A percentile compares a stretch with the other conserved stretches of the same genome.
phyloP scores from a whole-genome alignment of 64 coral and sea anemone species.

The Platygyra sinensis region DNA sequence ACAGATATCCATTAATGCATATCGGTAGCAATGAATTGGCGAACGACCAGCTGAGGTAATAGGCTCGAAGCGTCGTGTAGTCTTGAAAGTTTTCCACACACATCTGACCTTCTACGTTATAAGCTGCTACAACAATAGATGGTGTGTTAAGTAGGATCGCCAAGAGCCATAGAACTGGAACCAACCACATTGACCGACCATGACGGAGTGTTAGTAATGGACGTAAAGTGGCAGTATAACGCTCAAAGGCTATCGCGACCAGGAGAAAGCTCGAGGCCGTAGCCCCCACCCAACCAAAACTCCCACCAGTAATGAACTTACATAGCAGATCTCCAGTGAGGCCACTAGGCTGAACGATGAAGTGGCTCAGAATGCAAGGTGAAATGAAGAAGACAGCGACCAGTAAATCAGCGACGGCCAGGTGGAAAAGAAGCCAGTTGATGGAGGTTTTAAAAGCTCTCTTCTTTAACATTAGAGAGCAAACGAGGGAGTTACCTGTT shows the following conservation, averaged over 20 bases:
- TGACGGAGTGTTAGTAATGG: conserved; percentile 2
- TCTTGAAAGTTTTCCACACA: not conserved
- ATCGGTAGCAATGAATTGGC: conserved; percentile 9
- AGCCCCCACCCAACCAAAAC: not conserved
- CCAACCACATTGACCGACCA: not conserved
- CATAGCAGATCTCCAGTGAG: conserved; percentile 34
- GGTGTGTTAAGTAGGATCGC: not conserved
- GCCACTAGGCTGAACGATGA: conserved; percentile 34
- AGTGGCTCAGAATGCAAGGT: conserved; percentile 3
- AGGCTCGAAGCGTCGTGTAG: not conserved
- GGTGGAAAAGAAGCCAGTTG: conserved; percentile 59
- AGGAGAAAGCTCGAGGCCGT: conserved; percentile 22
- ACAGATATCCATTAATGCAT: conserved; percentile 49
- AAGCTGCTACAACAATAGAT: not conserved
- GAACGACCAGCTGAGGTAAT: not conserved
- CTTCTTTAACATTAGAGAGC: conserved; percentile 23
- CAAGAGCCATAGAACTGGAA: not conserved
- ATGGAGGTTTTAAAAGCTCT: conserved; percentile 33
- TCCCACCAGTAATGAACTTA: conserved; percentile 22
- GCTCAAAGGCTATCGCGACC: conserved; percentile 27
- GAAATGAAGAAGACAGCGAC: conserved; percentile 27
- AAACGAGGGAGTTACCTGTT: conserved; percentile 47
- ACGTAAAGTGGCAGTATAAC: conserved; percentile 39
- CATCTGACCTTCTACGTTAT: not conserved
- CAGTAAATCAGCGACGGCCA: conserved; percentile 59